These are phyloP conservation scores for Pheucticus melanocephalus DNA, from an alignment of 2,113 vertebrate genomes.

Conservation along the genomic window DNA sequence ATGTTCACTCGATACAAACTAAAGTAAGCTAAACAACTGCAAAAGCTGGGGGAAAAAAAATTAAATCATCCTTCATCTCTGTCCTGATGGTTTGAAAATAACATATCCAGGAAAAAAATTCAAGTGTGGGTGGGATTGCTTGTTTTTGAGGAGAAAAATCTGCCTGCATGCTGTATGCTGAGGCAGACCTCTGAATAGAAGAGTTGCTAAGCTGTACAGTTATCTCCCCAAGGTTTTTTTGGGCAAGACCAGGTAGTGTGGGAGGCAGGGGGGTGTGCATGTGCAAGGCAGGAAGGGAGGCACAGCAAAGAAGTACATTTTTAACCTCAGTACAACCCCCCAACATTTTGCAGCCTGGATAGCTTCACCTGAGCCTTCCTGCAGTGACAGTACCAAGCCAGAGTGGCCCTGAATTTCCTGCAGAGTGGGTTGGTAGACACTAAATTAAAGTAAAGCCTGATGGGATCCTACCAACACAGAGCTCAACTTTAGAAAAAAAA, in stretches of 20 bases:
- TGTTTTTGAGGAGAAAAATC: slow-evolving; percentile 23
- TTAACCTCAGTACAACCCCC: background rate
- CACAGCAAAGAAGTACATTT: background rate
- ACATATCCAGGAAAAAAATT: background rate
- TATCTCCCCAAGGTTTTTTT: background rate
- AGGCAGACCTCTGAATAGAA: background rate
- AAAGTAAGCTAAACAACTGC: background rate
- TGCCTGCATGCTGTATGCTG: background rate
- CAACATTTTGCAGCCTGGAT: background rate
- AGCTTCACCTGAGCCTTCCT: background rate
- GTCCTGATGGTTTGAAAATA: slow-evolving; percentile 13
- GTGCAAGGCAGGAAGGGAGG: background rate
- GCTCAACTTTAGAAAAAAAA: background rate
- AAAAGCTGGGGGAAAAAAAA: background rate
- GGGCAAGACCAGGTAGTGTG: background rate
- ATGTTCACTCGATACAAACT: background rate
- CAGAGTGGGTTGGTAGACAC: background rate
- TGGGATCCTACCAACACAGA: background rate
- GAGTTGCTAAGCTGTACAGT: background rate
- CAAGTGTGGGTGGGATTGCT: background rate
- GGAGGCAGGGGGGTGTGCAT: background rate
- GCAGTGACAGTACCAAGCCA: background rate
- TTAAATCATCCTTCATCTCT: background rate
- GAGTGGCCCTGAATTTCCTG: background rate
- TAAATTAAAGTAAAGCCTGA: background rate